Evolutionary conservation across 2,888 invertebrate species (phyloP).

Genomic region (Drosophila kambysellisi): DNA sequence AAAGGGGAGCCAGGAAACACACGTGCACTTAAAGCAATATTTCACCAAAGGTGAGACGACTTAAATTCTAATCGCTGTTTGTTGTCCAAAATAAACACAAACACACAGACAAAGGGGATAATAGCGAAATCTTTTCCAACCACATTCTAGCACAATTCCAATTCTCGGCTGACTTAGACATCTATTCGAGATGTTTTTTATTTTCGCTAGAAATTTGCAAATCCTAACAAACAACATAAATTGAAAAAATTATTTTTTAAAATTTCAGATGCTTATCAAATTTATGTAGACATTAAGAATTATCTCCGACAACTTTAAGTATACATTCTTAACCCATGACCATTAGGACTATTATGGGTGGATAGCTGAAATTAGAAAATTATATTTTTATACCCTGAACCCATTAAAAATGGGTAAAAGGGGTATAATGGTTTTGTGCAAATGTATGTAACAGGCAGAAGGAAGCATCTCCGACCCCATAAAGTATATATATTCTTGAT

Average conservation of each 20-base stretch:
- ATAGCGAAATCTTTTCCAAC: not conserved
- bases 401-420: too few species aligned
- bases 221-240: not conserved
- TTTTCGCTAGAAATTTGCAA: not conserved
- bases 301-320: too few species aligned
- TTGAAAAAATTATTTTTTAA: too few species aligned
- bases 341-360: not conserved
- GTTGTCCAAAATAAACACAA: constrained; percentile 19
- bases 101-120: constrained; percentile 3
- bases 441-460: too few species aligned
- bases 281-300: too few species aligned
- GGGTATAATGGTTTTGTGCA: too few species aligned
- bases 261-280: too few species aligned
- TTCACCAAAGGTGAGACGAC: constrained; percentile 54
- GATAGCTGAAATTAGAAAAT: not conserved
- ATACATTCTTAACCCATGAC: not conserved
- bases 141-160: constrained; percentile 1
- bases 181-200: not conserved
- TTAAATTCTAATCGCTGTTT: constrained; percentile 51
- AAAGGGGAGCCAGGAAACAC: constrained; percentile 49
- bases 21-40: constrained; percentile 57
- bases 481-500: too few species aligned
- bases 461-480: too few species aligned
- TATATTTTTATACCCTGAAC: too few species aligned
- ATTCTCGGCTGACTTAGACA: not conserved